These are phyloP conservation scores for Tanaodytes sp. DNA, from an alignment of 2,888 invertebrate species.

Conservation along the genomic window DNA sequence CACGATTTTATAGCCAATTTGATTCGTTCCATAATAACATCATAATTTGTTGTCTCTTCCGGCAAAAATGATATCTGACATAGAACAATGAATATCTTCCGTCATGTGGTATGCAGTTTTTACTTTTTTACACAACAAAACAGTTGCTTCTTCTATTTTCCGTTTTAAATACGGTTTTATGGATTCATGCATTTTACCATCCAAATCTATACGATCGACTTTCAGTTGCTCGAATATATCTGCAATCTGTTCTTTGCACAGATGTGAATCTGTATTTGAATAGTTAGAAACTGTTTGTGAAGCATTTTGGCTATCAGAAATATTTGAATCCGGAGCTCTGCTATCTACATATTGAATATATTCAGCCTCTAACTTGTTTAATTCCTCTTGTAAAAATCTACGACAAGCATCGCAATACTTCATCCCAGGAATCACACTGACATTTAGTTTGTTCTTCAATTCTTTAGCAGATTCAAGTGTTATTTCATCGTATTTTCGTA, in stretches of 20 bases:
- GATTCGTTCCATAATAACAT: slow-evolving; percentile 11
- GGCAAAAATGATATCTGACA: slow-evolving; percentile 3
- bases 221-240: slow-evolving; percentile 18
- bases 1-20: slow-evolving; percentile 13
- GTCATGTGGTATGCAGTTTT: slow-evolving; percentile 24
- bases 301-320: slow-evolving; percentile 4
- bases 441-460: slow-evolving; percentile 14
- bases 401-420: slow-evolving; percentile 15
- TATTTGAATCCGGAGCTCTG: slow-evolving; percentile 3
- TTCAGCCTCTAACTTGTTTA: slow-evolving; percentile 9
- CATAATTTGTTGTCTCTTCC: slow-evolving; percentile 12
- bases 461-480: slow-evolving; percentile 8
- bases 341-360: no score
- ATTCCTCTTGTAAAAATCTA: slow-evolving; percentile 5
- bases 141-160: slow-evolving; percentile 14
- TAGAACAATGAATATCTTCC: slow-evolving; percentile 16
- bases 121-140: slow-evolving; percentile 12
- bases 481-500: slow-evolving; percentile 13
- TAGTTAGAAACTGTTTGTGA: slow-evolving; percentile 14
- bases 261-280: slow-evolving; percentile 12
- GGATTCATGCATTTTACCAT: background rate
- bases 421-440: slow-evolving; percentile 14
- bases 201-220: slow-evolving; percentile 15
- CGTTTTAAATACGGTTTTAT: slow-evolving; percentile 9
- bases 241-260: slow-evolving; percentile 15